Evolutionary conservation across 2,888 invertebrate species (phyloP).

Genomic region (Crepidodera aurea): DNA sequence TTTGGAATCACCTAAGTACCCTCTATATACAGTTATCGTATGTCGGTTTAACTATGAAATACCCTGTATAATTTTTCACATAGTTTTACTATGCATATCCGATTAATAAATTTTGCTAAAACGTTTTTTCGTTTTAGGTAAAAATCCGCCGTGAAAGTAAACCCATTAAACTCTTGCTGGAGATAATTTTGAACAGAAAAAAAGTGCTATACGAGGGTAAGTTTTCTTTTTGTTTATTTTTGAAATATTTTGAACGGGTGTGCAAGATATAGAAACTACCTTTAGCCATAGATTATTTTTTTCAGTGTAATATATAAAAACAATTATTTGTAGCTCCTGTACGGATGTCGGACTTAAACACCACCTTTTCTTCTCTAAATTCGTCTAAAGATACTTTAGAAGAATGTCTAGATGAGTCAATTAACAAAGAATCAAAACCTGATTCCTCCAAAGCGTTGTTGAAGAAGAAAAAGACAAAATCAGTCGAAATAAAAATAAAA

Average conservation of each 20-base stretch:
- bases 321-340: conserved; percentile 5
- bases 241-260: neutral
- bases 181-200: conserved; percentile 16
- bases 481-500: conserved; percentile 16
- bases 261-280: neutral
- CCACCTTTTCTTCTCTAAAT: neutral
- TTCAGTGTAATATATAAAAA: too few relatives aligned
- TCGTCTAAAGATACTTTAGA: neutral
- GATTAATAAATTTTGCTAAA: too few relatives aligned
- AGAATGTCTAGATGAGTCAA: neutral
- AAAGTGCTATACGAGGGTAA: neutral
- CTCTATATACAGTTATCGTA: too few relatives aligned
- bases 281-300: too few relatives aligned
- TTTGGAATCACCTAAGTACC: too few relatives aligned
- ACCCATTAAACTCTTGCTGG: conserved; percentile 11
- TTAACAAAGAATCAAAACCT: neutral
- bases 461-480: neutral
- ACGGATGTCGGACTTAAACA: neutral
- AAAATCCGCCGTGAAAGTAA: too few relatives aligned
- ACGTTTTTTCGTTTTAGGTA: too few relatives aligned
- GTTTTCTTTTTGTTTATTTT: neutral
- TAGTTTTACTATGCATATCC: too few relatives aligned
- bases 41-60: too few relatives aligned
- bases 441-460: neutral
- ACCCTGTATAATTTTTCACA: too few relatives aligned